Evolutionary conservation across 2,797 vertebrate genomes (phyloP), one percentile per base, ranked within the genome.

Genomic region (Xenentodon cancila): DNA sequence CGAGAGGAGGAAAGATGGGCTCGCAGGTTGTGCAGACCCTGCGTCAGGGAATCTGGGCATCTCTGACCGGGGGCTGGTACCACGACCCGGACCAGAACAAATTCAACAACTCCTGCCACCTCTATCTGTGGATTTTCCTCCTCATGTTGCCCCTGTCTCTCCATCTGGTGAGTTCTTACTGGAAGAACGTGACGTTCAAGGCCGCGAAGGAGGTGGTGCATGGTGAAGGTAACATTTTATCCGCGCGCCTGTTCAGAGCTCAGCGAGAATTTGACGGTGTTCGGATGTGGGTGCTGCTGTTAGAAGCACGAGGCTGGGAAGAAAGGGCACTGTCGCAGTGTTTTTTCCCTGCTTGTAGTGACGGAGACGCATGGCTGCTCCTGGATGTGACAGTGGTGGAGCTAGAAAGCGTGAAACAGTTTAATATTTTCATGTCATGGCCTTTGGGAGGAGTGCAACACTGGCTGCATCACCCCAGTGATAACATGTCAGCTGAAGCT

Each of bases 81-180:
- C 95, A 98, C 80, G 97, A 98, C 88, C 96, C 96, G 47, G 95
- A 97, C 71, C 96, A 96, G 84, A 96, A 96, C 85, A 96, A 93
- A 93, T 99, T 99, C 91, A 96, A 96, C 88, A 99, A 98, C 91
- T 97, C 95, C 69, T 98, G 94, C 85, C 97, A 99, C 71, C 96
- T 98, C 60, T 99, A 99, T 93, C 85, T 98, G 80, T 99, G 97
- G 97, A 93, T 98, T 44, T 97, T 97, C 64, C 91, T 99, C 81
- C 93, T 99, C 52, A 92, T 96, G 90, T 78, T 98, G 81, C 97
- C 97, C 15, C 89, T 99, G 82, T 94, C 95, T 32, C 90, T 98
- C 77, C 96, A 99, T 92, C 90, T 99, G 96, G 97, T 99, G 92
- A 97, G 97, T 93, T 56, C 55, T 45, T 15, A 34, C 20, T 27